phyloP scores from a whole-genome alignment of 2,797 vertebrate species.

The Okamejei kenojei region DNA sequence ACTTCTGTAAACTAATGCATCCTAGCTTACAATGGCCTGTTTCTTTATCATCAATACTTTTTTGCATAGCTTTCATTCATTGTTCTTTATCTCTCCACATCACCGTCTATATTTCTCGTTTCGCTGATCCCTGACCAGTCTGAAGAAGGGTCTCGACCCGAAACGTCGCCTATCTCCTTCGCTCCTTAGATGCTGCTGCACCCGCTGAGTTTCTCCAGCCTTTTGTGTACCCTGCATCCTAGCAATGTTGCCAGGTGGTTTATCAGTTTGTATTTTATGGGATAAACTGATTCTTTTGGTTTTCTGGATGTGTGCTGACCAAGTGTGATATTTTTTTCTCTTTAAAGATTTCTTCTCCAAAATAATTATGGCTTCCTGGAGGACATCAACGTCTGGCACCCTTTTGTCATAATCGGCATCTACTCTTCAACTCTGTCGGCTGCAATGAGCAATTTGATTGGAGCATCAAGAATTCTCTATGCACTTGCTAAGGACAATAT shows the following conservation, averaged over 20 bases:
- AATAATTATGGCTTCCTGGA: conserved; percentile 75
- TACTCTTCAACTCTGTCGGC: conserved; percentile 79
- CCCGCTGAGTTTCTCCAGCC: no score
- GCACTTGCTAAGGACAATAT: conserved; percentile 77
- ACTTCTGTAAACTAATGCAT: background rate
- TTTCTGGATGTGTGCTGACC: background rate
- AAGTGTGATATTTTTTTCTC: background rate
- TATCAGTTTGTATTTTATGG: background rate
- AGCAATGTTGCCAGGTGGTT: background rate
- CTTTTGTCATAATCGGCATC: conserved; percentile 72
- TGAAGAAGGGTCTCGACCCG: no score
- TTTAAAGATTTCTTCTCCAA: conserved; percentile 66
- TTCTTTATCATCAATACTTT: no score
- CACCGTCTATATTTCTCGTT: no score
- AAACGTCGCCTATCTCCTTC: no score
- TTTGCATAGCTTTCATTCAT: no score
- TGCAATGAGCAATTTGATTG: conserved; percentile 82
- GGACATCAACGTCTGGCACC: conserved; percentile 76
- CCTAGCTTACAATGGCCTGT: no score
- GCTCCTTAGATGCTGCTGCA: no score
- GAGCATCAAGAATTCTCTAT: conserved; percentile 80
- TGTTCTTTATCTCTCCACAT: no score
- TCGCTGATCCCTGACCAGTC: no score
- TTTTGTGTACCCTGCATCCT: no score
- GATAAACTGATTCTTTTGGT: background rate